phyloP scores from a whole-genome alignment of 2,113 vertebrate genomes.

The Glaucomys volans region DNA sequence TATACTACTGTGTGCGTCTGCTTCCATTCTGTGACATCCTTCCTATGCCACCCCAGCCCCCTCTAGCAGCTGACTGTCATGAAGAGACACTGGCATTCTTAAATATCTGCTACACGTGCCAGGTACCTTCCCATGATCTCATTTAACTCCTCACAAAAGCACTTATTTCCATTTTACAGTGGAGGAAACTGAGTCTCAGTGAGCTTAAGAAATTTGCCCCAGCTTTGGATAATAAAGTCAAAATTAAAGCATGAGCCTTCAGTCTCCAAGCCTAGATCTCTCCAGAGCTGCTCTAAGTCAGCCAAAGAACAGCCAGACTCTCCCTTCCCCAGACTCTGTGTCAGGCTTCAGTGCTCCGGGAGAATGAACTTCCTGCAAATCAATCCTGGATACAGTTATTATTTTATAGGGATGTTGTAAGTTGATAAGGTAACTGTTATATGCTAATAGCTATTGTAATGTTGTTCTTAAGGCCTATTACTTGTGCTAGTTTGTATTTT shows the following conservation, averaged over 20 bases:
- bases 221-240: not conserved
- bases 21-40: not conserved
- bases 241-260: not conserved
- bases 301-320: not conserved
- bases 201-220: not conserved
- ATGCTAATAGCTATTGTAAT: constrained; percentile 84
- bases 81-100: not conserved
- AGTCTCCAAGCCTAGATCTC: not conserved
- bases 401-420: constrained; percentile 85
- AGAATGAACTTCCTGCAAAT: constrained; percentile 81
- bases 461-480: constrained; percentile 86
- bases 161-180: not conserved
- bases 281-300: constrained; percentile 32
- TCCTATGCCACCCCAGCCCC: not conserved
- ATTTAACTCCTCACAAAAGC: not conserved
- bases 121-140: not conserved
- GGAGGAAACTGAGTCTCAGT: constrained; percentile 33
- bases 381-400: constrained; percentile 84
- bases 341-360: constrained; percentile 78
- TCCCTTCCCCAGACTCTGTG: constrained; percentile 71
- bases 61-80: not conserved
- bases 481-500: constrained; percentile 84
- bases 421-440: constrained; percentile 87
- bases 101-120: not conserved
- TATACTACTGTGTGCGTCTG: accelerated